A percentile compares a stretch with the other conserved stretches of the same genome.
Conservation (phyloP, 2,888 invertebrate species). For the Alsophila aescularia region DNA sequence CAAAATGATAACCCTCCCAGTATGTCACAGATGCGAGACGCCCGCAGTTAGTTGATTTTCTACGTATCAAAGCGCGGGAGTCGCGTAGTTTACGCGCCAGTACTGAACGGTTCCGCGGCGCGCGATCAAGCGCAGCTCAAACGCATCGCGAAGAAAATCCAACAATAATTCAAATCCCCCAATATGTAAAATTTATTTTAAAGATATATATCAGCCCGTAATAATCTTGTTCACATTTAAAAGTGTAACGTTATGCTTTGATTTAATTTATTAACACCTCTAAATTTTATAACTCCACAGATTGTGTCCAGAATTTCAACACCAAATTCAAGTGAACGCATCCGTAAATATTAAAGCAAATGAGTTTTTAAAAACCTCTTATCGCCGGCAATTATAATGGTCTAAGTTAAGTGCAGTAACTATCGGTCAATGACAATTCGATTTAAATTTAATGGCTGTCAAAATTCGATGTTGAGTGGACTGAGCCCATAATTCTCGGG, state of each 20-base stretch:
- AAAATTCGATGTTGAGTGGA: constrained; percentile 54
- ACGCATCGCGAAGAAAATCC: constrained; percentile 52
- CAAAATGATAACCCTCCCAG: constrained; percentile 35
- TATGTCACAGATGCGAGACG: constrained; percentile 45
- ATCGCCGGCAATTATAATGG: constrained; percentile 59
- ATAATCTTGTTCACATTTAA: neutral
- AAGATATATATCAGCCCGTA: constrained; percentile 1
- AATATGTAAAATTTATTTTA: constrained; percentile 4
- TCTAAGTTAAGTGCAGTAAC: constrained; percentile 65
- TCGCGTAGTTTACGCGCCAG: constrained; percentile 65
- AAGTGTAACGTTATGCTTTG: constrained; percentile 14
- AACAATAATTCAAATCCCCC: constrained; percentile 23
- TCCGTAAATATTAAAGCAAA: constrained; percentile 54
- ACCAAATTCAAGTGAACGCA: constrained; percentile 42
- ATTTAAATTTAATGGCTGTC: constrained; percentile 75
- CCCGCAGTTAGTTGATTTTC: constrained; percentile 67
- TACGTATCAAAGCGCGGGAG: constrained; percentile 65
- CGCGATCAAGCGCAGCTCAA: constrained; percentile 63
- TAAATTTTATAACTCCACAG: constrained; percentile 22
- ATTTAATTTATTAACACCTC: constrained; percentile 6
- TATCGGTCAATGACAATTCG: constrained; percentile 61
- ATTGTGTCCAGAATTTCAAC: constrained; percentile 42
- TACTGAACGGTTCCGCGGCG: constrained; percentile 71
- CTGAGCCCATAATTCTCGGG: constrained; percentile 44
- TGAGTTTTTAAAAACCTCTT: constrained; percentile 67